A percentile compares a stretch with the other conserved stretches of the same genome.
Conservation (phyloP, 1,140 invertebrate species). For the Drosophila oshimai region DNA sequence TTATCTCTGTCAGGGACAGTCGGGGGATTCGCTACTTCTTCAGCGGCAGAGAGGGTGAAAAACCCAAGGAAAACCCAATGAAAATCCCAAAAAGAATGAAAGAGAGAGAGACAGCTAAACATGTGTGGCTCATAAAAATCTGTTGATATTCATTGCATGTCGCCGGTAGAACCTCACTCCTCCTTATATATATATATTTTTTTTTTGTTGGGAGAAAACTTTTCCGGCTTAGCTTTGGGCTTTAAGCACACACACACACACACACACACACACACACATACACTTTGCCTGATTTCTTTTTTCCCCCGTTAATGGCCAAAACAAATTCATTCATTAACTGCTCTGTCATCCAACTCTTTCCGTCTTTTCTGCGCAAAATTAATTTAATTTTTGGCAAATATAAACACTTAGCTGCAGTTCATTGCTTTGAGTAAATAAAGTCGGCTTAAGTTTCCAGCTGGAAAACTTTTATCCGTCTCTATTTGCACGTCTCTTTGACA, state of each 20-base stretch:
- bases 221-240: constrained; percentile 48
- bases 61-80: constrained; percentile 2
- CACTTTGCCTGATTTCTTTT: constrained; percentile 26
- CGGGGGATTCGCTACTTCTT: constrained; percentile 32
- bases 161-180: neutral
- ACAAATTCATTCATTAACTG: constrained; percentile 43
- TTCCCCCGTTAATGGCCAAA: constrained; percentile 35
- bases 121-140: constrained; percentile 46
- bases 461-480: constrained; percentile 16
- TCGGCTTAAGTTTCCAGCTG: neutral
- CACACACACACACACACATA: no score
- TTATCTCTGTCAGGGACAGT: constrained; percentile 55
- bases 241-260: constrained; percentile 31
- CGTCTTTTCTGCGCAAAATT: constrained; percentile 4
- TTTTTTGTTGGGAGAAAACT: constrained; percentile 8
- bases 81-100: neutral
- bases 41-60: constrained; percentile 16
- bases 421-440: constrained; percentile 39
- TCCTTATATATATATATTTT: no score
- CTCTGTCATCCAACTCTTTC: neutral
- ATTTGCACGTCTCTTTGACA: constrained; percentile 43
- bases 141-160: constrained; percentile 66
- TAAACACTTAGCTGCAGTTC: constrained; percentile 47
- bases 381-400: constrained; percentile 50
- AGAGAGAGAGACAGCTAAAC: neutral